Evolutionary conservation across 2,797 vertebrate genomes (phyloP).

Genomic region (Microchirus variegatus): DNA sequence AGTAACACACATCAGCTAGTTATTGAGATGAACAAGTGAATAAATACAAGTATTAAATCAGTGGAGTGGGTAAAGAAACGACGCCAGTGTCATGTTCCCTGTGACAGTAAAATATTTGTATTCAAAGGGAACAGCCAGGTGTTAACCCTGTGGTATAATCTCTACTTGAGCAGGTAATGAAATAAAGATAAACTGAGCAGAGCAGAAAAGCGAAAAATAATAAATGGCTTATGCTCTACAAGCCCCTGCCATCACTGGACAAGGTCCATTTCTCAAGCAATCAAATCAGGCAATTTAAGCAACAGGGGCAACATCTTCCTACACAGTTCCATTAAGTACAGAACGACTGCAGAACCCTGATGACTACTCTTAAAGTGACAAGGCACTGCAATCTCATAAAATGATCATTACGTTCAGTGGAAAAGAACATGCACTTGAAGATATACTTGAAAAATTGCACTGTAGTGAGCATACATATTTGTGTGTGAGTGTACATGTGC

Average conservation of each 20-base stretch:
- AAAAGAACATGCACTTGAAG: slow-evolving; percentile 28
- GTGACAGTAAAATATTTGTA: slow-evolving; percentile 12
- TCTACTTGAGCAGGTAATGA: slow-evolving; percentile 1
- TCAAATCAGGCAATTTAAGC: slow-evolving; percentile 35
- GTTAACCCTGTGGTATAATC: not conserved
- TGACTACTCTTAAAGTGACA: slow-evolving; percentile 26
- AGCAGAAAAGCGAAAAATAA: slow-evolving; percentile 3
- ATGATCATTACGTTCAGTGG: slow-evolving; percentile 27
- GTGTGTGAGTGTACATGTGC: not conserved
- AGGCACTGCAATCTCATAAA: slow-evolving; percentile 19
- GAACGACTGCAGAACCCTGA: slow-evolving; percentile 22
- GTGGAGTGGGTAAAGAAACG: slow-evolving; percentile 9
- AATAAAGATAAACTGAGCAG: slow-evolving; percentile 7
- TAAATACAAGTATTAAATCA: slow-evolving; percentile 9
- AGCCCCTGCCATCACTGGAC: slow-evolving; percentile 7
- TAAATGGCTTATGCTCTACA: slow-evolving; percentile 12
- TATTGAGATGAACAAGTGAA: slow-evolving; percentile 13
- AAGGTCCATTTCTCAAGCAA: slow-evolving; percentile 37
- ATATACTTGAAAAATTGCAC: slow-evolving; percentile 21
- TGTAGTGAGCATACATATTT: slow-evolving; percentile 11
- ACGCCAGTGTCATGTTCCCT: not conserved
- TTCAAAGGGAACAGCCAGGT: slow-evolving; percentile 2
- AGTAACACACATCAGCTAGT: slow-evolving; percentile 13
- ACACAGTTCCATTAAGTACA: slow-evolving; percentile 28
- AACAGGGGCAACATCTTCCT: slow-evolving; percentile 22